phyloP scores from a whole-genome alignment of 2,797 vertebrate species.

The Avahi laniger region DNA sequence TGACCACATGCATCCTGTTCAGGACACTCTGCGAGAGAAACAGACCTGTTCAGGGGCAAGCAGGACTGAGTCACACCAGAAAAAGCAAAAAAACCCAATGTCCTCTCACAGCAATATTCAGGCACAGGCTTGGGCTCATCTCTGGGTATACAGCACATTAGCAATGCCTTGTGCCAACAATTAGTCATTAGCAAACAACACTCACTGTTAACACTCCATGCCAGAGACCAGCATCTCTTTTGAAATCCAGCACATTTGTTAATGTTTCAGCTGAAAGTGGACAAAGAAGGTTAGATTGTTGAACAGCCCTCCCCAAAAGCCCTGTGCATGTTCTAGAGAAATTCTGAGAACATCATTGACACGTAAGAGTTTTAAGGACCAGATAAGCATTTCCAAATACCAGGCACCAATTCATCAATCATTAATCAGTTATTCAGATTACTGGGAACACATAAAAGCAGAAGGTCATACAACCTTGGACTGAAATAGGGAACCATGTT shows the following conservation, averaged over 20 bases:
- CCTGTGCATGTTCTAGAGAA: not conserved
- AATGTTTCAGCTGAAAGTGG: slow-evolving; percentile 92
- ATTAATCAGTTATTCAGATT: not conserved
- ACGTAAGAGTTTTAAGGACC: not conserved
- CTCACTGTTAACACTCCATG: slow-evolving; percentile 96
- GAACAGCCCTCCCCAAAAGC: not conserved
- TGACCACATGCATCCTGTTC: slow-evolving; percentile 97
- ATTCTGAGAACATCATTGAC: not conserved
- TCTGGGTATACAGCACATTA: not conserved
- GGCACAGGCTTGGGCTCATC: not conserved
- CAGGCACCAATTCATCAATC: not conserved
- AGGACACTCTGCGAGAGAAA: slow-evolving; percentile 90
- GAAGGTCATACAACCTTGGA: not conserved
- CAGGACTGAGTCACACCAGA: not conserved
- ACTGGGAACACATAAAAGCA: not conserved
- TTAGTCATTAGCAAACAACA: slow-evolving; percentile 32
- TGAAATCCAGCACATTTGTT: slow-evolving; percentile 98
- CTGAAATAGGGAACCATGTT: not conserved
- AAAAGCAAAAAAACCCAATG: not conserved
- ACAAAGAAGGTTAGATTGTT: slow-evolving; percentile 50
- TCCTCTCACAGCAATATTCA: not conserved
- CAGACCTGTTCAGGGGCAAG: not conserved
- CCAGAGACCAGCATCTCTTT: slow-evolving; percentile 97
- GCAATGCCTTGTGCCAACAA: not conserved
- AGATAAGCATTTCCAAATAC: not conserved